These are phyloP conservation scores for Chaenodraco wilsoni DNA, from an alignment of 2,797 vertebrate species.

Conservation along the genomic window DNA sequence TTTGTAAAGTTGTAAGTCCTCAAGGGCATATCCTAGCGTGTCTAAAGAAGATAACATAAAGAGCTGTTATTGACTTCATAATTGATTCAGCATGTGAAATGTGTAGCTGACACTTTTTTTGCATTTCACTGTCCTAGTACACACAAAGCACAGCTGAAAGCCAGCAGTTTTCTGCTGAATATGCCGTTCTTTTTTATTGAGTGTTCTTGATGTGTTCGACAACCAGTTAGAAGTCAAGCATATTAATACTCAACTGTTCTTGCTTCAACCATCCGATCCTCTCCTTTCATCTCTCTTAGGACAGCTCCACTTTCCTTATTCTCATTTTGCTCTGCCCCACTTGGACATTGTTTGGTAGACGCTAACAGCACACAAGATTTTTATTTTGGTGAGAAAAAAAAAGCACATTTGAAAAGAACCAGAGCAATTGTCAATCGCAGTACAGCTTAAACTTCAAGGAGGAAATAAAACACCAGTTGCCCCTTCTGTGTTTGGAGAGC, in stretches of 20 bases:
- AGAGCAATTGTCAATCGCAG: conserved; percentile 56
- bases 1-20: conserved; percentile 52
- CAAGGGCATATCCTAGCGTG: conserved; percentile 47
- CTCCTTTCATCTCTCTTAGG: conserved; percentile 69
- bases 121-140: conserved; percentile 31
- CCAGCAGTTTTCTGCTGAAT: conserved; percentile 58
- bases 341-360: conserved; percentile 65
- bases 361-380: conserved; percentile 54
- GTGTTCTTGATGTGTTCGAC: conserved; percentile 69
- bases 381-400: conserved; percentile 52
- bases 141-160: conserved; percentile 39
- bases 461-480: conserved; percentile 59
- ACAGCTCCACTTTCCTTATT: conserved; percentile 66
- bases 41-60: conserved; percentile 57
- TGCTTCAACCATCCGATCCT: conserved; percentile 63
- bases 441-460: conserved; percentile 41
- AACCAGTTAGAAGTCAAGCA: conserved; percentile 60
- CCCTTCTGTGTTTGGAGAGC: conserved; percentile 44
- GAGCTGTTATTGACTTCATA: conserved; percentile 54
- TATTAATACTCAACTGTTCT: conserved; percentile 60
- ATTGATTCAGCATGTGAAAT: conserved; percentile 64
- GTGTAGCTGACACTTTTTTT: conserved; percentile 35
- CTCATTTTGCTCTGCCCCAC: conserved; percentile 68
- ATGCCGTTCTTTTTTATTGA: conserved; percentile 64
- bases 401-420: conserved; percentile 64